A percentile compares a stretch with the other conserved stretches of the same genome.
Conservation (phyloP, 2,888 invertebrate genomes). For the Lycophotia porphyrea region DNA sequence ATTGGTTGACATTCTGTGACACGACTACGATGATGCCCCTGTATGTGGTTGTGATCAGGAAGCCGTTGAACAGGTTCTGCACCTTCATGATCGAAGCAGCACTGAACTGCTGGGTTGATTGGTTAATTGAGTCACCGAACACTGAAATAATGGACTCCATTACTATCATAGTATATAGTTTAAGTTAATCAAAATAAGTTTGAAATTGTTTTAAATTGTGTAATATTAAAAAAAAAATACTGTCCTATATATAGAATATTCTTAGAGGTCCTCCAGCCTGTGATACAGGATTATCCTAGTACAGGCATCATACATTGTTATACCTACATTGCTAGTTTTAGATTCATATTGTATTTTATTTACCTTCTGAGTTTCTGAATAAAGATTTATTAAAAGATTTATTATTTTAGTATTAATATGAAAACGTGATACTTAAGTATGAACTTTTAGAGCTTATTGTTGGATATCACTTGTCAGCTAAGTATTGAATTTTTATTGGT, state of each 20-base stretch:
- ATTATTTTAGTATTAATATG: too few species aligned
- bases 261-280: too few species aligned
- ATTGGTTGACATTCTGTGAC: slow-evolving; percentile 94
- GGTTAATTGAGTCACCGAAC: slow-evolving; percentile 93
- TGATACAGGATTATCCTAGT: too few species aligned
- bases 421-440: slow-evolving; percentile 1
- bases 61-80: slow-evolving; percentile 93
- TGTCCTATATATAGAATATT: too few species aligned
- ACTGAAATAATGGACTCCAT: slow-evolving; percentile 71
- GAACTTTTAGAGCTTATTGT: background rate
- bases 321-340: too few species aligned
- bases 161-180: slow-evolving; percentile 20
- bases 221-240: too few species aligned
- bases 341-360: too few species aligned
- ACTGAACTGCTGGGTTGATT: slow-evolving; percentile 82
- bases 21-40: slow-evolving; percentile 96
- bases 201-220: too few species aligned
- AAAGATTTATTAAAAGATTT: too few species aligned
- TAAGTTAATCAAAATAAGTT: too few species aligned
- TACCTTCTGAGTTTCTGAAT: too few species aligned
- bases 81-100: slow-evolving; percentile 88
- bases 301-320: too few species aligned
- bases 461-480: background rate
- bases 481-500: background rate
- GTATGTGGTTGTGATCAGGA: slow-evolving; percentile 94